Conservation (phyloP, 2,113 vertebrate genomes). For the Columba janthina region DNA sequence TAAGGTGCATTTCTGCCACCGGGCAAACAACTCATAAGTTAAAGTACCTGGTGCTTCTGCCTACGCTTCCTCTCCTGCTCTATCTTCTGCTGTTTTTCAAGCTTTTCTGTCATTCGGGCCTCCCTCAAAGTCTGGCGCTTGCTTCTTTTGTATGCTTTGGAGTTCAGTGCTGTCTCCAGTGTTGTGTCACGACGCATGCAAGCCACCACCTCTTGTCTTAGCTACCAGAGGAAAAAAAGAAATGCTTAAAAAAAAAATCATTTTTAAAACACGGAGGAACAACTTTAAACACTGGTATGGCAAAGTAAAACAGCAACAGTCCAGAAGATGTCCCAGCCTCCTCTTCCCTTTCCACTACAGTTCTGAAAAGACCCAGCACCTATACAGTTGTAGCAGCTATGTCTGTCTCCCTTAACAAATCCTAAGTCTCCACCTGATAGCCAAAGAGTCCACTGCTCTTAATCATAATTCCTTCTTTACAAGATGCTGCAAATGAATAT, state of each 20-base stretch:
- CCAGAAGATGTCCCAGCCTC: neutral
- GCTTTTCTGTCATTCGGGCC: slow-evolving; percentile 97
- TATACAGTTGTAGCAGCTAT: neutral
- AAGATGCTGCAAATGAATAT: neutral
- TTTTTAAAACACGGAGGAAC: neutral
- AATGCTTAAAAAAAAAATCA: neutral
- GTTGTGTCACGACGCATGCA: slow-evolving; percentile 98
- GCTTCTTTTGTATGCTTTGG: slow-evolving; percentile 96
- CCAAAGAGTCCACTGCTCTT: neutral
- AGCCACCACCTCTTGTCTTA: slow-evolving; percentile 96
- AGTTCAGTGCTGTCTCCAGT: slow-evolving; percentile 95
- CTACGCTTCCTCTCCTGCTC: slow-evolving; percentile 96
- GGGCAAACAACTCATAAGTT: neutral
- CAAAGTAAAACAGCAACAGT: neutral
- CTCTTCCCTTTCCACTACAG: neutral
- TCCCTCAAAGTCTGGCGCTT: slow-evolving; percentile 96
- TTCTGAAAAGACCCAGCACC: neutral
- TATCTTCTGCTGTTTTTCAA: slow-evolving; percentile 99
- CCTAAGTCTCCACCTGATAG: neutral
- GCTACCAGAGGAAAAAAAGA: slow-evolving; percentile 67
- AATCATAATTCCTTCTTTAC: neutral
- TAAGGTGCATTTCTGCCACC: neutral
- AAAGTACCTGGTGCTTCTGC: slow-evolving; percentile 95
- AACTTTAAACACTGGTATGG: neutral
- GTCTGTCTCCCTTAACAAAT: neutral